Conservation (phyloP, 2,113 vertebrate genomes). For the Bos javanicus region DNA sequence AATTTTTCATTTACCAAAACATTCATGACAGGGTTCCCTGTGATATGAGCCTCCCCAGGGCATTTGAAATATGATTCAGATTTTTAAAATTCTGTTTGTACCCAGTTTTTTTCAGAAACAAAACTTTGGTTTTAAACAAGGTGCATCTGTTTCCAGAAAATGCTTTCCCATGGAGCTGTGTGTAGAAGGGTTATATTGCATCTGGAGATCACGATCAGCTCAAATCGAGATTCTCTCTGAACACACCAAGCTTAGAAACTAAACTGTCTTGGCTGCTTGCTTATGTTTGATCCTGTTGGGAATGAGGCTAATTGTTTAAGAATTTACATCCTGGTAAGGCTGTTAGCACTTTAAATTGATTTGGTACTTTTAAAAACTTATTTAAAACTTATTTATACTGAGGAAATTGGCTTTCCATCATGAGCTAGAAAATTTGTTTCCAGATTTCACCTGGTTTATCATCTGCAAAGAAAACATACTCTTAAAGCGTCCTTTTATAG, state of each 20-base stretch:
- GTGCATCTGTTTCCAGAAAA: conserved; percentile 53
- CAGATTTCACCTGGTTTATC: neutral
- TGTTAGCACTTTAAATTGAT: conserved; percentile 48
- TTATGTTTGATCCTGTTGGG: conserved; percentile 56
- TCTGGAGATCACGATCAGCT: conserved; percentile 36
- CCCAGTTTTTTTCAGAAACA: conserved; percentile 30
- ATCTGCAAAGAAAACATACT: neutral
- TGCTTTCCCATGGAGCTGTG: neutral
- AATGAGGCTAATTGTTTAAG: conserved; percentile 58
- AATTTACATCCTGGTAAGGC: conserved; percentile 31
- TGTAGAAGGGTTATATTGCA: neutral
- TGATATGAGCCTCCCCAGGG: neutral
- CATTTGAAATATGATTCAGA: conserved; percentile 19
- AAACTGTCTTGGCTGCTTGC: conserved; percentile 23
- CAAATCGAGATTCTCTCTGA: conserved; percentile 43
- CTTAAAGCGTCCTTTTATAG: neutral
- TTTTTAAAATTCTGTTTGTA: conserved; percentile 21
- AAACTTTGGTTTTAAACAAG: conserved; percentile 51
- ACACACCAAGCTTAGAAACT: conserved; percentile 24
- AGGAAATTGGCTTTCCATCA: neutral
- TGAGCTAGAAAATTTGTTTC: neutral
- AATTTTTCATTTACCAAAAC: conserved; percentile 16
- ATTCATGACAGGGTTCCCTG: neutral
- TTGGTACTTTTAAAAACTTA: conserved; percentile 26
- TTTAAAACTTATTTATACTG: neutral